Percentiles rank a stretch among this genome's conserved stretches.
These are phyloP conservation scores for Volucella zonaria DNA, from an alignment of 2,888 invertebrate genomes.

Conservation along the genomic window DNA sequence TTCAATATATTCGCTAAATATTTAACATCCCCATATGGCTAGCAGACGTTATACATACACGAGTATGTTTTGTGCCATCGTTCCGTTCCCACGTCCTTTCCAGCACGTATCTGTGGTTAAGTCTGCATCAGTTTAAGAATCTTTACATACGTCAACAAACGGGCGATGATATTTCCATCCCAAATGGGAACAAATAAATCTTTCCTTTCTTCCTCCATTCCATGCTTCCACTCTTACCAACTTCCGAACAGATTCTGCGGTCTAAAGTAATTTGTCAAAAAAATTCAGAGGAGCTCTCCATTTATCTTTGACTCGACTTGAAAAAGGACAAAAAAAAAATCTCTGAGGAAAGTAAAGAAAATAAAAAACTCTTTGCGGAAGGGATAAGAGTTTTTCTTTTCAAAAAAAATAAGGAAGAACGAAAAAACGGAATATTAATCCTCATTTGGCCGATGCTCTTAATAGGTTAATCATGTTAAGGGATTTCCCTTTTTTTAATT, in stretches of 20 bases:
- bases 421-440: constrained; percentile 4
- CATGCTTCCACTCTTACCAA: not conserved
- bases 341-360: too few relatives aligned
- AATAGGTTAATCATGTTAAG: constrained; percentile 52
- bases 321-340: not conserved
- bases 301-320: constrained; percentile 16
- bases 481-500: constrained; percentile 43
- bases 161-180: not conserved
- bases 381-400: too few relatives aligned
- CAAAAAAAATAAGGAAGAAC: too few relatives aligned
- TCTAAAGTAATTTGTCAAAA: constrained; percentile 31
- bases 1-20: too few relatives aligned
- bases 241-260: constrained; percentile 8
- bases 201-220: constrained; percentile 2
- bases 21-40: too few relatives aligned
- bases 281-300: constrained; percentile 11
- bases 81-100: too few relatives aligned
- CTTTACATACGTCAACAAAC: not conserved
- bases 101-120: too few relatives aligned
- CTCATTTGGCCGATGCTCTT: constrained; percentile 24
- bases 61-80: too few relatives aligned
- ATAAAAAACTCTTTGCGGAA: too few relatives aligned
- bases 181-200: constrained; percentile 25
- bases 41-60: too few relatives aligned
- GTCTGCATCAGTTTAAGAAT: not conserved